Base-by-base conservation (phyloP, 1,140 invertebrate species). In the Anthonomus grandis region DNA sequence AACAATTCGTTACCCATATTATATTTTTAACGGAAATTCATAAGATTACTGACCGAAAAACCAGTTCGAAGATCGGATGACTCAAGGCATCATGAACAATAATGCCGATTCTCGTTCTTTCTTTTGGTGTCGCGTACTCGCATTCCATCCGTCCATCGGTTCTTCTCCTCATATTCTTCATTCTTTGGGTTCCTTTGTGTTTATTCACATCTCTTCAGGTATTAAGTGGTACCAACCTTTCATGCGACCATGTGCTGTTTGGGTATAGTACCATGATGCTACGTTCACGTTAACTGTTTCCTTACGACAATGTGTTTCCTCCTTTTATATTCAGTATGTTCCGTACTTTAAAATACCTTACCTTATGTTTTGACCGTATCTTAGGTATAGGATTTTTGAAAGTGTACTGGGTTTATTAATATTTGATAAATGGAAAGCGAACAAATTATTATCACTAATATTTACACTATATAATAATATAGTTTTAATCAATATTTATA, bases 51-150 rank as follows among this genome's bases (percentile, higher is more conserved):
- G 44, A 56, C 53, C 53, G 34, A 48, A 56, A 27, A 53, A 53
- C 51, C 51, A 53, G 51, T 53, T 53, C 13, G 51, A 53, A 53
- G 51, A 56, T 21, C 21, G 45, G 51, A 56, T 56, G 44, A 56
- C 44, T 47, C 44, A 56, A 53, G 36, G 41, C 23, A 37, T 34
- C 15, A 53, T 9, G 50, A 53, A 42, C 34, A 34, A 53, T 51
- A 41, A 54, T 56, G 47, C 45, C 31, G n/a, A n/a, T n/a, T n/a
- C n/a, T n/a, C n/a, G n/a, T n/a, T n/a, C 48, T 27, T 44, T 34
- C 51, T 23, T 19, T 34, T 18, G 45, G 44, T 38, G 44, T 56
- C 53, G 53, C 46, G 31, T 56, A 56, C 53, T 56, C 53, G 42
- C 53, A 56, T 56, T 56, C 53, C 53, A 25, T 24, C 44, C 13